These are phyloP conservation scores for Oreocharis arfaki DNA, from an alignment of 2,113 vertebrate genomes.

Conservation along the genomic window DNA sequence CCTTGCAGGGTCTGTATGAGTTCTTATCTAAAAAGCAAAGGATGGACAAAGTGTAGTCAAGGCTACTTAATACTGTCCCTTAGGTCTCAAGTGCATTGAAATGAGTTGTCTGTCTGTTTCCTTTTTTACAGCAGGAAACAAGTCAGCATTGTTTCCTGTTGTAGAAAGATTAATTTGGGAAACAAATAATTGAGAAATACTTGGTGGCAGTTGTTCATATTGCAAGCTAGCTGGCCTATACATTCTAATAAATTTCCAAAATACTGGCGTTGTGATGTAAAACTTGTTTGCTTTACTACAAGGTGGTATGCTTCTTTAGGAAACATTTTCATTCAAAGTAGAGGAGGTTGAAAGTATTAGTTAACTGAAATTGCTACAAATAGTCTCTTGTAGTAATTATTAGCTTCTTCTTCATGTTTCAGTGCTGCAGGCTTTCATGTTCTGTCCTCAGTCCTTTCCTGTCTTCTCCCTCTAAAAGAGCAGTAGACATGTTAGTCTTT, in stretches of 20 bases:
- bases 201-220: background rate
- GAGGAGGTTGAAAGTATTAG: background rate
- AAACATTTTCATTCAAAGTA: background rate
- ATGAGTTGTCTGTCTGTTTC: background rate
- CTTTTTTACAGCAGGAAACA: background rate
- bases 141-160: background rate
- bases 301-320: background rate
- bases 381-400: background rate
- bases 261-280: background rate
- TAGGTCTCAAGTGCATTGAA: background rate
- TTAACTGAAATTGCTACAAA: background rate
- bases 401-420: background rate
- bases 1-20: background rate
- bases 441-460: background rate
- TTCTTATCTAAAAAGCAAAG: background rate
- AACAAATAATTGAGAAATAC: background rate
- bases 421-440: background rate
- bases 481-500: background rate
- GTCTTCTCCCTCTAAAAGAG: background rate
- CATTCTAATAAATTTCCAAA: background rate
- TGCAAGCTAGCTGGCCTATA: background rate
- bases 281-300: background rate
- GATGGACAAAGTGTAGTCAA: background rate
- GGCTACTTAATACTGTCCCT: background rate
- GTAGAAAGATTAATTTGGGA: background rate